Conservation (phyloP, 2,797 vertebrate genomes). For the Typhlichthys subterraneus region DNA sequence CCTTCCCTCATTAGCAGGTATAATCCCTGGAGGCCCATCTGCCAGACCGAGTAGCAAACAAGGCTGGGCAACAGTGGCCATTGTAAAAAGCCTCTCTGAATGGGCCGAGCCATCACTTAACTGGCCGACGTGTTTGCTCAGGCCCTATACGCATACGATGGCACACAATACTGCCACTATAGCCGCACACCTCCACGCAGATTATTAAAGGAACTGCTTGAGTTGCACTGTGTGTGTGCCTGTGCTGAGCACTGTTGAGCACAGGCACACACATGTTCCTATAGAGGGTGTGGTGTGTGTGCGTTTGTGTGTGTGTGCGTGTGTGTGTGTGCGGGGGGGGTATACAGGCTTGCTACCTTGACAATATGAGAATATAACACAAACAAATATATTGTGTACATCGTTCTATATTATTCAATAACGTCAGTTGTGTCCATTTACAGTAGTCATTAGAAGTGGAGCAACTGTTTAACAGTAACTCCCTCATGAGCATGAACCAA, state of each 20-base stretch:
- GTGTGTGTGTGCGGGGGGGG: not conserved
- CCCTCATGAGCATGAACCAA: not conserved
- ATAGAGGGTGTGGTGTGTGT: constrained; percentile 6
- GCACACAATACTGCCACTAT: constrained; percentile 24
- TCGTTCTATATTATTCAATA: too few relatives aligned
- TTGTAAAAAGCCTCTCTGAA: constrained; percentile 57
- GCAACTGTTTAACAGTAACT: constrained; percentile 1
- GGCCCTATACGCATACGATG: constrained; percentile 5
- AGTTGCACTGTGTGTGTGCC: constrained; percentile 20
- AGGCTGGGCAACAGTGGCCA: constrained; percentile 42
- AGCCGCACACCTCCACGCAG: constrained; percentile 37
- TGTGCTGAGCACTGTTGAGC: constrained; percentile 23
- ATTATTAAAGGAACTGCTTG: constrained; percentile 37
- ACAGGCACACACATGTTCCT: constrained; percentile 36
- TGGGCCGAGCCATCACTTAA: constrained; percentile 43
- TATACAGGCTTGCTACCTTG: too few relatives aligned
- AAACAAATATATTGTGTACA: too few relatives aligned
- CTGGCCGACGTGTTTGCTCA: constrained; percentile 56
- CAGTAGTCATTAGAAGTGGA: too few relatives aligned
- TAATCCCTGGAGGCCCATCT: constrained; percentile 77
- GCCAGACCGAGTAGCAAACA: constrained; percentile 73
- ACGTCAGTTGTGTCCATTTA: too few relatives aligned
- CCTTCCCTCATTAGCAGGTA: constrained; percentile 66
- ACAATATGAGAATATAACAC: too few relatives aligned
- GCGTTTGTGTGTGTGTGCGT: not conserved